Percentiles rank a stretch among this genome's conserved stretches.
These are phyloP conservation scores for Arnoldichthys spilopterus DNA, from an alignment of 2,797 vertebrate genomes.

Conservation along the genomic window DNA sequence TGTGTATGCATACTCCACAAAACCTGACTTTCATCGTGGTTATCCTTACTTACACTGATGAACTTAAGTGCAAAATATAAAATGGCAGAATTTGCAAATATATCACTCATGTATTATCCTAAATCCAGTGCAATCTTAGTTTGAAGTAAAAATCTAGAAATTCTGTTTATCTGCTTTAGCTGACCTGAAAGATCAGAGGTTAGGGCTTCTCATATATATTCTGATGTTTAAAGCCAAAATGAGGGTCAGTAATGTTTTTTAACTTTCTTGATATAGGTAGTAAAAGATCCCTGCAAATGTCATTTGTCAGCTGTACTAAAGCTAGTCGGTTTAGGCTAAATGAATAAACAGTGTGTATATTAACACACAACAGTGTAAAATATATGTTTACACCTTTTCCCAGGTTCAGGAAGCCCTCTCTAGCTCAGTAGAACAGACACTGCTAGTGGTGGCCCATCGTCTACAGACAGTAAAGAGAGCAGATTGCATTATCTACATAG, in stretches of 20 bases:
- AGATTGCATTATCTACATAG: conserved; percentile 82
- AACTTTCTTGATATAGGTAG: no score
- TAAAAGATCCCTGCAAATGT: no score
- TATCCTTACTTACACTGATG: no score
- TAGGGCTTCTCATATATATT: no score
- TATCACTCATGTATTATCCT: not conserved
- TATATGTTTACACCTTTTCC: not conserved
- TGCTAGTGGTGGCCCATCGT: conserved; percentile 87
- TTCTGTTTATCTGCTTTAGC: no score
- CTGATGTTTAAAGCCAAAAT: no score
- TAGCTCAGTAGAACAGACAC: conserved; percentile 60
- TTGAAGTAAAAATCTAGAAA: not conserved
- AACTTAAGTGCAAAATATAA: not conserved
- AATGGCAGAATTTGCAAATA: not conserved
- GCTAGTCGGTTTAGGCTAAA: no score
- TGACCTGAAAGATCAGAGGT: no score
- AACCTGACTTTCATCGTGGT: not conserved
- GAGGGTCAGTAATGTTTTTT: no score
- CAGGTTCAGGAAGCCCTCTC: conserved; percentile 70
- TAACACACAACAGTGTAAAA: no score
- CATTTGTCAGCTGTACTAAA: no score
- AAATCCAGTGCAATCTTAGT: not conserved
- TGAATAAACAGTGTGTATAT: no score
- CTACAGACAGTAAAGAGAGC: conserved; percentile 77
- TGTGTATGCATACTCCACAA: conserved; percentile 26